Base-by-base conservation (phyloP, 2,113 vertebrate species). In the Taurulus bubalis region DNA sequence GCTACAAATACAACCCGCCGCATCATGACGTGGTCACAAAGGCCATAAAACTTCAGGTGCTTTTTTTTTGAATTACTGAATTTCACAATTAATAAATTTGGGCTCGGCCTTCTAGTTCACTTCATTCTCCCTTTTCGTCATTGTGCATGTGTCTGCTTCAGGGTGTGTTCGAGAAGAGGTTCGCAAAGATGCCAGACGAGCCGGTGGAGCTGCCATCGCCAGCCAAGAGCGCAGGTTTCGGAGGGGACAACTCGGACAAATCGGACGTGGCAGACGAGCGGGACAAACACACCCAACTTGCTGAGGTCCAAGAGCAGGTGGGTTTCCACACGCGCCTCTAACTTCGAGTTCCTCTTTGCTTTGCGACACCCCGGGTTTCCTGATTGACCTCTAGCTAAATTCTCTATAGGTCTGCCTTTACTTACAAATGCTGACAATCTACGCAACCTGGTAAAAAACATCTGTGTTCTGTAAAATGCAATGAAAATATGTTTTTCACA, bases 1-100 rank as follows among this genome's bases (percentile, higher is more conserved):
- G 98, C 86, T 99, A 99, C 94, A 99, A 98, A 88, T 99, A 99
- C 95, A 99, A 99, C 81, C 98, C 97, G 36, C 96, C 97, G 0
- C 95, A 98, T 91, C 97, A 98, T 0, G 95, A 96, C 28, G 96
- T 99, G 40, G 98, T 99, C 20, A 93, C 95, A 3, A 96, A 96
- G 96, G 98, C 98, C 87, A 92, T 95, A 86, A 97, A 96, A 83
- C 97, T 99, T 10, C 98, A 99, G 97, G 98, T 99, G 91, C 83
- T 85, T 28, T n/a, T 85, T 28, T n/a, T 32, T 66, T 2, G 1
- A 34, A 40, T 32, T 6, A 0, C 6, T 4, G 0, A 8, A 22
- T 28, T 38, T 1, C 16, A 22, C 8, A 11, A 47, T 34, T 1
- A n/a, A 45, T 53, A 4, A 0, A 10, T 16, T 5, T 10, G 32